Evolutionary conservation across 2,113 vertebrate genomes (phyloP).

Genomic region (Microcebus griseorufus): DNA sequence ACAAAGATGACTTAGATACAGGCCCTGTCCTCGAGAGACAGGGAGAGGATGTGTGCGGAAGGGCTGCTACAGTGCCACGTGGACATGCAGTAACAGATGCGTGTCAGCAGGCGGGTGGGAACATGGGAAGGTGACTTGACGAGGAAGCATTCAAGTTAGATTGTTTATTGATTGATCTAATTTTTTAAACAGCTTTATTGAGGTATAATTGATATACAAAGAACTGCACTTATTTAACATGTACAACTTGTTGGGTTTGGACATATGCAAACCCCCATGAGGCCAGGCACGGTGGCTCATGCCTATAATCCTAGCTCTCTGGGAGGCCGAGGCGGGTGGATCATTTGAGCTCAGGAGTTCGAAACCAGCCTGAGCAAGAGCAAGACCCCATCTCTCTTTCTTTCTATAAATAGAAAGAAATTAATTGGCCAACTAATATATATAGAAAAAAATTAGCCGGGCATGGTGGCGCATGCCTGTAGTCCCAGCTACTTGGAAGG

Average conservation of each 20-base stretch:
- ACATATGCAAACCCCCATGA: not conserved
- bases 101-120: not conserved
- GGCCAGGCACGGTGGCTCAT: too few relatives aligned
- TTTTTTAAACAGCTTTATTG: not conserved
- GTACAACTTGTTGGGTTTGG: not conserved
- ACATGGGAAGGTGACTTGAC: not conserved
- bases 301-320: too few relatives aligned
- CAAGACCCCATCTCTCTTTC: too few relatives aligned
- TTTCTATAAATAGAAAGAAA: too few relatives aligned
- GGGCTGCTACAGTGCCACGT: too few relatives aligned
- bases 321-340: too few relatives aligned
- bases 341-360: too few relatives aligned
- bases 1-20: not conserved
- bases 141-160: not conserved
- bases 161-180: not conserved
- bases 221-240: not conserved
- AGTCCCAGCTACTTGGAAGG: too few relatives aligned
- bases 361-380: too few relatives aligned
- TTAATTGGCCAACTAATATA: too few relatives aligned
- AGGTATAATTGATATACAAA: not conserved
- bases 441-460: too few relatives aligned
- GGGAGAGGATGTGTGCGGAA: not conserved
- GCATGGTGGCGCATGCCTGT: too few relatives aligned
- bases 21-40: not conserved
- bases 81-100: not conserved